Evolutionary conservation across 2,113 vertebrate genomes (phyloP).

Genomic region (Eretmochelys imbricata): DNA sequence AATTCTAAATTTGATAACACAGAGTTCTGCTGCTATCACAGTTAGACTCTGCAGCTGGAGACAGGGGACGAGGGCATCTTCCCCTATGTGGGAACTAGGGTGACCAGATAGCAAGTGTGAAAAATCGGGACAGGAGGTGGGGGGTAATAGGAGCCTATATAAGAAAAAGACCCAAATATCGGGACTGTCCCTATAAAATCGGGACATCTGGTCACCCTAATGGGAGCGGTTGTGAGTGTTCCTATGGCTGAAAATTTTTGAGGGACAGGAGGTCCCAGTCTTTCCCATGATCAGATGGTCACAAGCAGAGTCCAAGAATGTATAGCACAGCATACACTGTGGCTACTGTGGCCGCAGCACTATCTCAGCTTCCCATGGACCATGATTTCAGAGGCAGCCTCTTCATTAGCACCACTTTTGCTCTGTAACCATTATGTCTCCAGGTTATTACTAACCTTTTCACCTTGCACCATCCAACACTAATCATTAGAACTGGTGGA

Average conservation of each 20-base stretch:
- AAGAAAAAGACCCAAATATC: no score
- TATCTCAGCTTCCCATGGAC: background rate
- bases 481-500: background rate
- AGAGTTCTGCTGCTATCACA: no score
- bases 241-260: background rate
- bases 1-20: background rate
- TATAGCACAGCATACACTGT: background rate
- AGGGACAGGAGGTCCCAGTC: background rate
- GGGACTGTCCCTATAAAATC: no score
- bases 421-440: background rate
- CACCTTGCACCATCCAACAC: background rate
- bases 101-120: no score
- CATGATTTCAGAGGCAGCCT: rapidly evolving
- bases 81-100: no score
- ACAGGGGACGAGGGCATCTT: no score
- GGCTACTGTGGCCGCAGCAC: background rate
- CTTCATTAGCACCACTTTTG: background rate
- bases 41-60: no score
- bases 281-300: background rate
- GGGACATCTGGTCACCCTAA: no score
- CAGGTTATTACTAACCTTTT: background rate
- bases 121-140: no score
- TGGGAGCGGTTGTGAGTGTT: no score
- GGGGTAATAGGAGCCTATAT: no score
- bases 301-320: background rate